Base-by-base conservation (phyloP, 2,888 invertebrate species). In the Tetrapedia diversipes region DNA sequence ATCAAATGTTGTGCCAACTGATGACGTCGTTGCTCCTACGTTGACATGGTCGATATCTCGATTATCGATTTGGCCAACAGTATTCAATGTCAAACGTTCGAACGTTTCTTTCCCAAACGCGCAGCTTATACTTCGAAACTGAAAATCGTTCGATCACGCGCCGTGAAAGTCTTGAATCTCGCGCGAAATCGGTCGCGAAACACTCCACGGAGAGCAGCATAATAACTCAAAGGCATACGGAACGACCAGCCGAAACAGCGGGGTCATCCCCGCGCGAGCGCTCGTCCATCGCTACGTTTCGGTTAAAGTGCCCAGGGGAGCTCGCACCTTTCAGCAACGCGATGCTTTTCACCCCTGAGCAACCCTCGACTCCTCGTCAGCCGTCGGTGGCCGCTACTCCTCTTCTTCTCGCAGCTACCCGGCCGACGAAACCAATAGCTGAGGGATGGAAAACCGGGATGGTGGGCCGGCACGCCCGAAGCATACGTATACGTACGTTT, bases 371-470 rank as follows among this genome's bases (percentile, higher is more conserved):
- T 56, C 0, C 79, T 79, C 76, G 71, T 64, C 70, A 57, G 63
- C 65, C 63, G 43, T 57, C 78, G n/a, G n/a, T 68, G 71, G 82
- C 69, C 73, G 79, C 82, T 80, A 81, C 84, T 86, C 84, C 84
- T 85, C 79, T 85, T 83, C 83, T 85, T 70, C 68, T 68, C 66
- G 73, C 80, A 39, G 61, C 70, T 67, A 68, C 67, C 83, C 51
- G 77, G 77, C 80, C 77, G 85, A 82, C 87, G 88, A 89, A 90
- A 90, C 91, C 91, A 89, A 91, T 91, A 90, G 90, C 89, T 88
- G 89, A 89, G 86, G 86, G 79, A 75, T 76, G 82, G 77, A 77
- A 80, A 81, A 80, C 73, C 84, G 79, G 81, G 78, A 76, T 59
- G 77, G 80, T 77, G 75, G 68, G 53, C 68, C 61, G 34, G 70